A percentile compares a stretch with the other conserved stretches of the same genome.
Conservation (phyloP, 2,797 vertebrate species). For the Cossypha heuglini region DNA sequence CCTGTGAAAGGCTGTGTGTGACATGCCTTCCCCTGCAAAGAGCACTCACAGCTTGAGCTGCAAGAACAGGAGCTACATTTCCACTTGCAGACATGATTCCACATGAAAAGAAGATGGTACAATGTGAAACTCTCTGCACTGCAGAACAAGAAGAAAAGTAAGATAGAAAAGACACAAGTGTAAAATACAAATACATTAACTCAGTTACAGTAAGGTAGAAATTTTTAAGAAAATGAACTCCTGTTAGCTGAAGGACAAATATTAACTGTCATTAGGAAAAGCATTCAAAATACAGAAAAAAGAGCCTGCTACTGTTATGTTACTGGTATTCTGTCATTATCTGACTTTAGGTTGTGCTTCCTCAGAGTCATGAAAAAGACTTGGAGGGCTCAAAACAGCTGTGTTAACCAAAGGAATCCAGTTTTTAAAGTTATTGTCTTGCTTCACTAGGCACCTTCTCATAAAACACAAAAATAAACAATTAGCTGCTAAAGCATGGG, state of each 20-base stretch:
- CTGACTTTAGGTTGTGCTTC: not conserved
- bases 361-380: not conserved
- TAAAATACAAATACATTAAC: not conserved
- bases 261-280: constrained; percentile 5
- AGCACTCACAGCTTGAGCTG: constrained; percentile 23
- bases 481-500: not conserved
- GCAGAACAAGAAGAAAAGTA: not conserved
- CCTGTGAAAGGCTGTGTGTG: not conserved
- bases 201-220: not conserved
- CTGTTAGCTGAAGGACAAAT: not conserved
- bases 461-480: not conserved
- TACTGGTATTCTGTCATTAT: not conserved
- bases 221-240: not conserved
- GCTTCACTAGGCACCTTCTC: not conserved
- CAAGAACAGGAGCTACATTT: not conserved
- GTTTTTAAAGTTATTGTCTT: not conserved
- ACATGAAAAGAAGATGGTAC: constrained; percentile 3
- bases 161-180: not conserved
- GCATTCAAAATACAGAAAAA: not conserved
- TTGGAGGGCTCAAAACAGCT: not conserved
- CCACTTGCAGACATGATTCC: not conserved
- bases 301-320: not conserved
- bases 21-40: not conserved
- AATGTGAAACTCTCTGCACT: not conserved
- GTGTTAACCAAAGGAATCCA: not conserved